Conservation (phyloP, 1,140 invertebrate genomes). For the Drosophila ficusphila region DNA sequence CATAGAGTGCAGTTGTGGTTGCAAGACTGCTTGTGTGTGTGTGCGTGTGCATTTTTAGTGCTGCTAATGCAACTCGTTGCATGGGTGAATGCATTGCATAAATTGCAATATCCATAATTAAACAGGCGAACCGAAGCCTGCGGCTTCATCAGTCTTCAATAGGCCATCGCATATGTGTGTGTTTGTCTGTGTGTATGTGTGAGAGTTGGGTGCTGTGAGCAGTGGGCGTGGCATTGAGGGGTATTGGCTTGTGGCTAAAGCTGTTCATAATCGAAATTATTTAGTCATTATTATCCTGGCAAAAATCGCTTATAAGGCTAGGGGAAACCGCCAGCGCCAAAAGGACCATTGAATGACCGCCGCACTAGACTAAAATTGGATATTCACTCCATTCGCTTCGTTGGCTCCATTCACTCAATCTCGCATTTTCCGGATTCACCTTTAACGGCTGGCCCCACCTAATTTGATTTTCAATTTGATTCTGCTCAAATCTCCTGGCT, state of each 20-base stretch:
- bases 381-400: neutral
- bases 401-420: constrained; percentile 1
- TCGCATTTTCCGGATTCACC: constrained; percentile 11
- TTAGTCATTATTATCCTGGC: constrained; percentile 26
- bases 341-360: constrained; percentile 7
- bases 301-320: constrained; percentile 2
- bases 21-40: constrained; percentile 20
- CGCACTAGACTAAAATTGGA: constrained; percentile 1
- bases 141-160: constrained; percentile 25
- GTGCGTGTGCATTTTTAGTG: constrained; percentile 41
- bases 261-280: constrained; percentile 48
- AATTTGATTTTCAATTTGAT: constrained; percentile 47
- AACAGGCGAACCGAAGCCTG: constrained; percentile 40
- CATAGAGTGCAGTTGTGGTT: constrained; percentile 45
- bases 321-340: constrained; percentile 10
- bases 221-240: neutral
- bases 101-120: constrained; percentile 74
- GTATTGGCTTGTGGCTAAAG: constrained; percentile 23
- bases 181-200: neutral
- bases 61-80: constrained; percentile 53
- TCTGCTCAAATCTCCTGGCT: neutral
- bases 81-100: constrained; percentile 54
- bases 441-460: neutral
- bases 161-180: neutral
- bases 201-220: neutral